Conservation (phyloP, 1,140 invertebrate species). For the Sycobia sp. region DNA sequence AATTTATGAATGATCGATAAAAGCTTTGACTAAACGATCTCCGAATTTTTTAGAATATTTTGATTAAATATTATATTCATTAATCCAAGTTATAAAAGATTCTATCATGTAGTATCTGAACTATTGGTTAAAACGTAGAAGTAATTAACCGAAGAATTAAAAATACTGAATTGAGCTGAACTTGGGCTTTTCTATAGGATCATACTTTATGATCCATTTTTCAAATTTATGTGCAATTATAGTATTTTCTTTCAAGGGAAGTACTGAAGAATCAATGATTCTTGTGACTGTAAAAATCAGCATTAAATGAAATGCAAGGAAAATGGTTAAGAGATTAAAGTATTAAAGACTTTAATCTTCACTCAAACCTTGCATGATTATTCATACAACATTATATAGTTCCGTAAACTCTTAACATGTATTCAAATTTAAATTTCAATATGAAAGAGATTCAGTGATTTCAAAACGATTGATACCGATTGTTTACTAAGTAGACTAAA, state of each 20-base stretch:
- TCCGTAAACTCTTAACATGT: background rate
- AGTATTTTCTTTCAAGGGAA: too few relatives aligned
- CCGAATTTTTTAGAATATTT: conserved; percentile 16
- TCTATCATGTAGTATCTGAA: conserved; percentile 11
- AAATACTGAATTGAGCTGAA: too few relatives aligned
- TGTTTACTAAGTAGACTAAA: too few relatives aligned
- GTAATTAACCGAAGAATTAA: too few relatives aligned
- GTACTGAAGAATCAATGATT: too few relatives aligned
- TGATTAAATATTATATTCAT: conserved; percentile 19
- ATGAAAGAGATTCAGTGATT: background rate
- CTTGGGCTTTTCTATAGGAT: too few relatives aligned
- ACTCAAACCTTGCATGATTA: background rate
- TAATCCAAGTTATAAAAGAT: conserved; percentile 4
- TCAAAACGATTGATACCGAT: background rate
- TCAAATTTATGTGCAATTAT: too few relatives aligned
- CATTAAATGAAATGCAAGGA: conserved; percentile 9
- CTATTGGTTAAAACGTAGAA: conserved; percentile 8
- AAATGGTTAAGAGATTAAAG: conserved; percentile 14
- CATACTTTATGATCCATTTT: too few relatives aligned
- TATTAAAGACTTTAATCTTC: conserved; percentile 13
- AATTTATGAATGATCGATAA: conserved; percentile 16
- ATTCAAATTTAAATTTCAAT: conserved; percentile 7
- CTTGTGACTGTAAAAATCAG: too few relatives aligned
- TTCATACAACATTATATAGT: conserved; percentile 12
- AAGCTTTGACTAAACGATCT: conserved; percentile 27